These are phyloP conservation scores for Sardina pilchardus DNA, from an alignment of 2,113 vertebrate species.

Conservation along the genomic window DNA sequence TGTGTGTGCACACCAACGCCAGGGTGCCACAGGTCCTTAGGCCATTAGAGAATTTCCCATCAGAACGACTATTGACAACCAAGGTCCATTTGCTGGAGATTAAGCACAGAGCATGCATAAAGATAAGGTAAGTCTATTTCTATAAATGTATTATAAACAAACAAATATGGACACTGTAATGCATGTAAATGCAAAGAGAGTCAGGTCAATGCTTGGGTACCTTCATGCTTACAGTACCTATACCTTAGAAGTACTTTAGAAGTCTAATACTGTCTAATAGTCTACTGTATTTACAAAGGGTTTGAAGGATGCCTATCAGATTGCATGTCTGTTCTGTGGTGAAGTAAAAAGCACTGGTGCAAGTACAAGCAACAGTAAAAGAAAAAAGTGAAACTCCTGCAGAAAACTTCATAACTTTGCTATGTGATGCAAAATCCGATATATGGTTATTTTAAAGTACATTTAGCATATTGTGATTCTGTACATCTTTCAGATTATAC, in stretches of 20 bases:
- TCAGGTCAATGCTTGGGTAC: background rate
- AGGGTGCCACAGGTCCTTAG: too few species aligned
- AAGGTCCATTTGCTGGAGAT: background rate
- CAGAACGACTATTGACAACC: too few species aligned
- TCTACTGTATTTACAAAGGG: background rate
- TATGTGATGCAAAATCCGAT: background rate
- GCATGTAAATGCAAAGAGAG: too few species aligned
- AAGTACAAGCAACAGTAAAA: background rate
- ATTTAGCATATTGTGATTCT: background rate
- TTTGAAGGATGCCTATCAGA: background rate
- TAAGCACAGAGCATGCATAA: background rate
- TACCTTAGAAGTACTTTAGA: too few species aligned
- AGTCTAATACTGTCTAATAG: too few species aligned
- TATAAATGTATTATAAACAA: too few species aligned
- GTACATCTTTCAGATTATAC: background rate
- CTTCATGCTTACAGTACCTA: too few species aligned
- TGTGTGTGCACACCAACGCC: background rate
- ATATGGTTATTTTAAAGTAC: background rate
- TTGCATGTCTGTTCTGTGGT: background rate
- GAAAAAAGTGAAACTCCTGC: background rate
- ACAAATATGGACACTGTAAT: too few species aligned
- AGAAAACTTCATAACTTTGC: background rate
- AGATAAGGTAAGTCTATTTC: background rate
- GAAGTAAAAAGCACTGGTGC: background rate
- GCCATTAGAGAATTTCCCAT: too few species aligned